Base-by-base conservation (phyloP, 1,140 invertebrate genomes). In the Parapsyche elsis region DNA sequence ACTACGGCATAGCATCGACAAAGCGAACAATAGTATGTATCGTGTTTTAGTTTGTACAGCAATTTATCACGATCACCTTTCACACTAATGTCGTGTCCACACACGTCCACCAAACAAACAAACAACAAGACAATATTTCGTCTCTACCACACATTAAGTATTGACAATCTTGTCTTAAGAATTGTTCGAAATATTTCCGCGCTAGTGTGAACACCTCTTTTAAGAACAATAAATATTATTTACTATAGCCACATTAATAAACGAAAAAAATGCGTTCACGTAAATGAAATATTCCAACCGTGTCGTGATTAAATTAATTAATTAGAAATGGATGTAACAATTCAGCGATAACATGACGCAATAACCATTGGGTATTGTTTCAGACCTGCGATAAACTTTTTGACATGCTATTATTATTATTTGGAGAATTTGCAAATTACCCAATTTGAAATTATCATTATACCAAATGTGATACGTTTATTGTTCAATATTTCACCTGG, bases 61-160 rank as follows among this genome's bases (percentile, higher is more conserved):
- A 53, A 61, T 61, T 61, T 61, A 61, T 61, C 57, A 61, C 57
- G 16, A 61, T 61, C 57, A 61, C 14, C 16, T 61, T 61, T 61
- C 57, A 1, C 57, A 7, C 16, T 61, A 61, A 61, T 61, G 57
- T 9, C 57, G 16, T 19, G 30, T 38, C 30, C 30, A 38, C 30
- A 38, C 30, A 38, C 1, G 30, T 4, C 7, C 30, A 38, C 1
- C 30, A 38, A 38, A 38, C 30, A 38, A n/a, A n/a, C n/a, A n/a
- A n/a, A n/a, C n/a, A n/a, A n/a, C n/a, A n/a, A n/a, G n/a, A n/a
- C n/a, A n/a, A n/a, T n/a, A n/a, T n/a, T n/a, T n/a, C n/a, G n/a
- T n/a, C n/a, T n/a, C n/a, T n/a, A n/a, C n/a, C n/a, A n/a, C n/a
- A n/a, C n/a, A n/a, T n/a, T n/a, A n/a, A n/a, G n/a, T n/a, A n/a